A percentile compares a stretch with the other conserved stretches of the same genome.
phyloP scores from a whole-genome alignment of 2,113 vertebrate genomes.

The Mesocricetus auratus region DNA sequence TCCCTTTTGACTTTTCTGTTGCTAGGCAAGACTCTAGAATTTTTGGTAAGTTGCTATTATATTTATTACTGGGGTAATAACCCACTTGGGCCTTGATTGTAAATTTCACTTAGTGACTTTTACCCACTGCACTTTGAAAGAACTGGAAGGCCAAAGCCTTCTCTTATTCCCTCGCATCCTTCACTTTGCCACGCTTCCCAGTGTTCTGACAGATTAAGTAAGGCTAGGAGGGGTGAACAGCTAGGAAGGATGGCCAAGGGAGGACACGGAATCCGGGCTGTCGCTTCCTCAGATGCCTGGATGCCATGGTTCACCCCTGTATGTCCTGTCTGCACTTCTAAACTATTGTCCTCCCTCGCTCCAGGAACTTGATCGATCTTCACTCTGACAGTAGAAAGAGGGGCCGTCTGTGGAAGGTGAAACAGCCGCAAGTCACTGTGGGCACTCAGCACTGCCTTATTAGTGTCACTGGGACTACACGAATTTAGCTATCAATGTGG shows the following conservation, averaged over 20 bases:
- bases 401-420: background rate
- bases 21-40: background rate
- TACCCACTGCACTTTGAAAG: background rate
- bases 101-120: constrained; percentile 1
- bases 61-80: background rate
- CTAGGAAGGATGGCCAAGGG: background rate
- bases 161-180: background rate
- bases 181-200: background rate
- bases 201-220: background rate
- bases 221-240: background rate
- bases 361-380: background rate
- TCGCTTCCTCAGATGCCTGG: background rate
- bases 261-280: fast-evolving
- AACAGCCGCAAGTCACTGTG: background rate
- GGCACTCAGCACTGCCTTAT: background rate
- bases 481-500: background rate
- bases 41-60: constrained; percentile 37
- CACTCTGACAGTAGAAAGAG: background rate
- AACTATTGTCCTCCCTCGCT: too few relatives aligned
- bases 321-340: background rate
- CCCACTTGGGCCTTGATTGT: background rate
- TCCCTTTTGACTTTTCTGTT: constrained; percentile 5
- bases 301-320: too few relatives aligned
- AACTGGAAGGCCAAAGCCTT: background rate
- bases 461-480: background rate